Evolutionary conservation across 2,113 vertebrate genomes (phyloP).

Genomic region (Jacana jacana): DNA sequence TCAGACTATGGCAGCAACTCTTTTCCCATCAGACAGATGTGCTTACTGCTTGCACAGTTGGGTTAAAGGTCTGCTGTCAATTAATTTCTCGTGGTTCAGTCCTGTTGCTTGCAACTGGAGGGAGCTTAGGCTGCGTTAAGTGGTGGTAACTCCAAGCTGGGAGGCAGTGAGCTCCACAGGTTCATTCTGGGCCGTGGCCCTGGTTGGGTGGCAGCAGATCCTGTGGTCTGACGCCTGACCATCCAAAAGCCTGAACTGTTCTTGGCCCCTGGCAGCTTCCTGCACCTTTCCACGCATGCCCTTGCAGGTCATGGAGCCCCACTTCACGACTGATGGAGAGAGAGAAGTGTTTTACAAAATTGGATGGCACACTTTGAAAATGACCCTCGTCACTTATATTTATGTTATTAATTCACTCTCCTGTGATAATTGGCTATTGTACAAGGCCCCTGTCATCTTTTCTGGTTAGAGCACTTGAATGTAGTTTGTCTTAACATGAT

Average conservation of each 20-base stretch:
- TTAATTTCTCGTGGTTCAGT: neutral
- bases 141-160: neutral
- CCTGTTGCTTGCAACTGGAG: neutral
- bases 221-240: neutral
- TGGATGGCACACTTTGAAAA: neutral
- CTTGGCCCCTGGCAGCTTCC: neutral
- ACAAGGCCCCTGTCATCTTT: slow-evolving; percentile 4
- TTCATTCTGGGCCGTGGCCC: too few species aligned
- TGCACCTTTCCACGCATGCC: rapidly evolving
- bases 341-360: neutral
- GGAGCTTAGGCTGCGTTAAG: neutral
- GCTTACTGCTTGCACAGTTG: neutral
- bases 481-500: neutral
- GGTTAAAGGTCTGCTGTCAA: neutral
- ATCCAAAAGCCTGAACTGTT: neutral
- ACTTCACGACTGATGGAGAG: neutral
- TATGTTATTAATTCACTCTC: slow-evolving; percentile 36
- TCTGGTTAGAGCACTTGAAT: neutral
- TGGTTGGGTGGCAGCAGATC: neutral
- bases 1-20: neutral
- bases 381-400: slow-evolving; percentile 15
- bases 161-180: neutral
- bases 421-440: neutral
- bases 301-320: neutral
- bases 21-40: neutral